Base-by-base conservation (phyloP, 2,797 vertebrate genomes). In the Sebastes iracundus region DNA sequence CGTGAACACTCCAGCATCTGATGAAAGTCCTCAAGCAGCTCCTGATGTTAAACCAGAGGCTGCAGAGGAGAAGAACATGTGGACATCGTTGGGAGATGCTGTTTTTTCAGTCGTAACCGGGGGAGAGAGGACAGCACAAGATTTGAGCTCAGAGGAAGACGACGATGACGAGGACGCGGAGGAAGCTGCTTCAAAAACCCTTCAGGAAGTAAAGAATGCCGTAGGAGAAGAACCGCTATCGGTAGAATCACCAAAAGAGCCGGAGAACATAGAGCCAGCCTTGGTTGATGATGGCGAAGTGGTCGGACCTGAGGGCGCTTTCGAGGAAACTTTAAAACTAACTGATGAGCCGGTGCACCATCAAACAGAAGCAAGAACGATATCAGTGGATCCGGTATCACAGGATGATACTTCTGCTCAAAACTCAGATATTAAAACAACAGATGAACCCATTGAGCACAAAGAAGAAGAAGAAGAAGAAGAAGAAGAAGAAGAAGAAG, bases 71-170 rank as follows among this genome's bases (percentile, higher is more conserved):
- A 93, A 90, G 74, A 90, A 90, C 75, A 23, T 89, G 63, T 88
- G 92, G 62, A 90, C 94, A 7, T 67, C 91, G 46, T 52, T 93
- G 60, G 95, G 94, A 35, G 96, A 96, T 79, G 89, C 88, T 0
- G 82, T 94, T 70, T 93, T 96, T 88, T 94, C 96, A n/a, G 89
- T 93, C 42, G 94, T 96, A 49, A 93, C 90, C 13, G 95, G 92
- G 7, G 94, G 88, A 30, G 87, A 95, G 83, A 90, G 64, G 7
- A 91, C 9, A 0, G 22, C 27, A 56, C 79, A 88, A 1, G 61
- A 83, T 69, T 14, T 81, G 22, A 88, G 59, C 72, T 90, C 85
- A 7, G 94, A 96, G 35, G 91, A 85, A 16, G 83, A 95, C 1
- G 88, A 90, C 0, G 85, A 91, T 1, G 88, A 87, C 1, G 79